Evolutionary conservation across 1,140 invertebrate genomes (phyloP).

Genomic region (Cyclargus thomasi): DNA sequence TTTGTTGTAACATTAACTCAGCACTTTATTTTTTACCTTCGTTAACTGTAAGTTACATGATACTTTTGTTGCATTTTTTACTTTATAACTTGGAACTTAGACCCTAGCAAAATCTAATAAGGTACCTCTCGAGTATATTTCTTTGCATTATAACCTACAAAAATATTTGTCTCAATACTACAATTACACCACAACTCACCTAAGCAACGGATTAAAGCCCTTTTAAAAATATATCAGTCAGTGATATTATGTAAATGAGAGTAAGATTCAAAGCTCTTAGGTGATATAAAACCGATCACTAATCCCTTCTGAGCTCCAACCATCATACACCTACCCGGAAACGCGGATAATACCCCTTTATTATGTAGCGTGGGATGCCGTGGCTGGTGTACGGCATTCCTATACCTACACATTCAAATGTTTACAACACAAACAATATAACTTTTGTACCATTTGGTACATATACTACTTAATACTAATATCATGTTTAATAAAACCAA

Average conservation of each 20-base stretch:
- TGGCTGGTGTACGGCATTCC: constrained; percentile 19
- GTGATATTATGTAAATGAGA: constrained; percentile 7
- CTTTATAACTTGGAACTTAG: too few species aligned
- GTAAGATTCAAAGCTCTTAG: neutral
- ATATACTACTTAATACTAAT: too few species aligned
- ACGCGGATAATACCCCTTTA: constrained; percentile 34
- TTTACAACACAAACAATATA: neutral
- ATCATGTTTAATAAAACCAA: too few species aligned
- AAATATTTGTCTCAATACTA: too few species aligned
- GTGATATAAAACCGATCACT: constrained; percentile 2
- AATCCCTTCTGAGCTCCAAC: constrained; percentile 3
- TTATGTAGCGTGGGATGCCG: constrained; percentile 32
- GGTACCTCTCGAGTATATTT: too few species aligned
- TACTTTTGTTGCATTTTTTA: too few species aligned
- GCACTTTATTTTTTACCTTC: too few species aligned
- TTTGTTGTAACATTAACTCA: neutral
- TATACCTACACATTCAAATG: constrained; percentile 12
- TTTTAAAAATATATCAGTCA: neutral
- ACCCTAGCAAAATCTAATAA: too few species aligned
- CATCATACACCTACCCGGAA: constrained; percentile 26
- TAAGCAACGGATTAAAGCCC: neutral
- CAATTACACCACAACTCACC: neutral
- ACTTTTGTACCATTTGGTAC: too few species aligned
- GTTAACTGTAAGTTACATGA: too few species aligned
- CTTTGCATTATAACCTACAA: too few species aligned